Conservation (phyloP, 2,113 vertebrate species). For the Proteles cristata region DNA sequence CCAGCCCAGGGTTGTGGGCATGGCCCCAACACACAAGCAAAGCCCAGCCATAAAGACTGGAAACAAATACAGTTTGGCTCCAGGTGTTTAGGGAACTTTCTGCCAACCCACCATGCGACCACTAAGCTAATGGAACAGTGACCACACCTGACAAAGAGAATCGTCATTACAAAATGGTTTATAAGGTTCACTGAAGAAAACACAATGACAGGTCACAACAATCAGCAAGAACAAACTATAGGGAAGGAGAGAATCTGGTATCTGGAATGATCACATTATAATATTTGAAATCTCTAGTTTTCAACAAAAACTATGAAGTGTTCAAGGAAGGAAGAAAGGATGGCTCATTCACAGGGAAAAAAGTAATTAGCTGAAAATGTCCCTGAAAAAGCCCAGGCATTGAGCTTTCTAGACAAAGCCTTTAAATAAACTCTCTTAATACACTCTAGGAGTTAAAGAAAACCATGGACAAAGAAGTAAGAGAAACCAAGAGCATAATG, state of each 20-base stretch:
- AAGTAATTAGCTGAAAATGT: background rate
- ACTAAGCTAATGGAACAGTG: background rate
- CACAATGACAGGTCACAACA: background rate
- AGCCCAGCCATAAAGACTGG: background rate
- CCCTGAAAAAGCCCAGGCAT: background rate
- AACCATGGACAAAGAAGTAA: background rate
- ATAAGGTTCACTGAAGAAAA: background rate
- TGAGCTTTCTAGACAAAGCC: background rate
- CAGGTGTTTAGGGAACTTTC: background rate
- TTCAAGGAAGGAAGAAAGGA: background rate
- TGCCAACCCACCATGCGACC: background rate
- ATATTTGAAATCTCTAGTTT: background rate
- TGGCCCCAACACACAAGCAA: background rate
- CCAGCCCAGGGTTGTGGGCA: too few species aligned
- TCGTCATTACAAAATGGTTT: background rate
- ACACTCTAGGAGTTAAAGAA: background rate
- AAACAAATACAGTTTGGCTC: background rate
- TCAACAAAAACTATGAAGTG: background rate
- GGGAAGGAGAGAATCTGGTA: background rate
- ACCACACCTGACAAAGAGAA: background rate
- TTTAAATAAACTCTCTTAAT: background rate
- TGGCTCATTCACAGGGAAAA: background rate
- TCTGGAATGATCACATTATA: background rate
- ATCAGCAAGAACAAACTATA: background rate
- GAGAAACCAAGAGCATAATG: background rate